A percentile compares a stretch with the other conserved stretches of the same genome.
These are phyloP conservation scores for Plebejus melissa DNA, from an alignment of 2,888 invertebrate genomes.

Conservation along the genomic window DNA sequence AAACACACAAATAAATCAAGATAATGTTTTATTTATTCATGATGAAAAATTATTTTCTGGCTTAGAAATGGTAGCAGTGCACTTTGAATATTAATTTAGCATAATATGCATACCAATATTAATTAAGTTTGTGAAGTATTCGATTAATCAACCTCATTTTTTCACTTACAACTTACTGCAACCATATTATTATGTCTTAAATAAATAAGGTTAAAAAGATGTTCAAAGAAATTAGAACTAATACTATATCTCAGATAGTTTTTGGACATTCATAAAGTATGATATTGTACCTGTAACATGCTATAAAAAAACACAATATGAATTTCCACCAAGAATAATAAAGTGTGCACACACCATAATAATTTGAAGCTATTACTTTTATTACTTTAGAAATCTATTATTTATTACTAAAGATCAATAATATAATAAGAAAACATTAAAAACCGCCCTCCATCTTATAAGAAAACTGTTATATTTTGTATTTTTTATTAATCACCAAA, in stretches of 20 bases:
- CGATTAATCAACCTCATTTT: background rate
- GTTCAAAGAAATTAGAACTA: background rate
- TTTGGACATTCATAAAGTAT: background rate
- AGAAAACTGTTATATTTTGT: too few species aligned
- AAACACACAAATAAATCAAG: conserved; percentile 6
- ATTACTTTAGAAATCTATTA: background rate
- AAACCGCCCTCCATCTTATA: background rate
- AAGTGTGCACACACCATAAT: too few species aligned
- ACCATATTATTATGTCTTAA: background rate
- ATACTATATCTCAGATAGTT: background rate
- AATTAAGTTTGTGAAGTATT: background rate
- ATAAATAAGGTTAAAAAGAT: background rate
- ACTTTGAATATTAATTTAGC: background rate
- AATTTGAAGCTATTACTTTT: too few species aligned
- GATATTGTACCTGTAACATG: too few species aligned
- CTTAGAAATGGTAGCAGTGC: background rate
- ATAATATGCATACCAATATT: background rate
- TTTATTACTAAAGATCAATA: too few species aligned
- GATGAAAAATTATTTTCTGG: background rate
- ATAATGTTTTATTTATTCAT: conserved; percentile 10
- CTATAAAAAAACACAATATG: too few species aligned
- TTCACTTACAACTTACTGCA: background rate
- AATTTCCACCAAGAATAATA: too few species aligned
- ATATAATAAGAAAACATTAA: too few species aligned
- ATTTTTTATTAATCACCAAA: background rate